phyloP scores from a whole-genome alignment of 2,888 invertebrate species.

The Drosophila pseudotakahashii region DNA sequence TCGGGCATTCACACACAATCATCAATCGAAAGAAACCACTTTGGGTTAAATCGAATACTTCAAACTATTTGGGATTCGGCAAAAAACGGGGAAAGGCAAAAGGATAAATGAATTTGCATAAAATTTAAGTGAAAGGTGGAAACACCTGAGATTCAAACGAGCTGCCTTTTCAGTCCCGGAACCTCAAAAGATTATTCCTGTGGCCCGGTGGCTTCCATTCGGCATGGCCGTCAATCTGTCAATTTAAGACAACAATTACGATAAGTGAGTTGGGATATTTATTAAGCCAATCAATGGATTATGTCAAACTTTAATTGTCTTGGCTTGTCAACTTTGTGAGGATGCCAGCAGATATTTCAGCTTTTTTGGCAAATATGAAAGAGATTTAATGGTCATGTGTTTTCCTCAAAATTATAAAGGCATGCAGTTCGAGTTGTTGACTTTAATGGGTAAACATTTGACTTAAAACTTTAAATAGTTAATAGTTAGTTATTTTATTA shows the following conservation, averaged over 20 bases:
- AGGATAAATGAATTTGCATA: slow-evolving; percentile 63
- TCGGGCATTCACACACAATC: slow-evolving; percentile 25
- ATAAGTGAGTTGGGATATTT: slow-evolving; percentile 17
- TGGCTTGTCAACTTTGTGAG: slow-evolving; percentile 13
- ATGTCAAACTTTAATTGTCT: slow-evolving; percentile 32
- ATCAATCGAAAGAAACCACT: slow-evolving; percentile 48
- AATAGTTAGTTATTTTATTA: not conserved
- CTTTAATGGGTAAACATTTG: not conserved
- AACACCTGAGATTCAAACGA: slow-evolving; percentile 41
- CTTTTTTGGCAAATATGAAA: not conserved
- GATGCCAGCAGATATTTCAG: not conserved
- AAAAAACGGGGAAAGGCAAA: not conserved
- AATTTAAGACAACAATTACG: slow-evolving; percentile 34
- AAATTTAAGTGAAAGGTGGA: slow-evolving; percentile 27
- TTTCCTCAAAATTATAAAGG: not conserved
- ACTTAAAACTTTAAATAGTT: too few relatives aligned
- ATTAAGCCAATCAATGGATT: slow-evolving; percentile 33
- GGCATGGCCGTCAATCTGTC: slow-evolving; percentile 49
- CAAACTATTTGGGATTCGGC: slow-evolving; percentile 13
- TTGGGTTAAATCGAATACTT: slow-evolving; percentile 23
- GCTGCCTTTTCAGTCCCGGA: slow-evolving; percentile 8
- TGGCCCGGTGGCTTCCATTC: slow-evolving; percentile 17
- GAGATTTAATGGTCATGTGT: not conserved
- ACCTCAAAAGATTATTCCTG: slow-evolving; percentile 17
- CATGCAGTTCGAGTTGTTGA: not conserved